A percentile compares a stretch with the other conserved stretches of the same genome.
phyloP scores from a whole-genome alignment of 2,888 invertebrate genomes.

The Eulithis testata region DNA sequence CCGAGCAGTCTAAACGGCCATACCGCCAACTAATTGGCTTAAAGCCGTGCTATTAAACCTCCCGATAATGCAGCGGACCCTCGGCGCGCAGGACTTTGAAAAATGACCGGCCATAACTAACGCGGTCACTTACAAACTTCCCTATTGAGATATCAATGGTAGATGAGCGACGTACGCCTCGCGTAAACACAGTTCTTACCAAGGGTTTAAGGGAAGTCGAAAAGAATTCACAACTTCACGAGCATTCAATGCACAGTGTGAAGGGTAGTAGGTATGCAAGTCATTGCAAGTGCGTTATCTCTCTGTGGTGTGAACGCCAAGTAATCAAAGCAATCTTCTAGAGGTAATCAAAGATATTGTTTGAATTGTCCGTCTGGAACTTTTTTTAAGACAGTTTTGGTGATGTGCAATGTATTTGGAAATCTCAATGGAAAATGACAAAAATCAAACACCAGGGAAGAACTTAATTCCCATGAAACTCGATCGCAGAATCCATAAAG shows the following conservation, averaged over 20 bases:
- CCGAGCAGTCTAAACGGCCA: slow-evolving; percentile 38
- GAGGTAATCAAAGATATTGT: background rate
- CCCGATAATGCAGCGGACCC: slow-evolving; percentile 63
- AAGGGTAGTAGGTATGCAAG: background rate
- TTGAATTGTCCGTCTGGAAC: too few species aligned
- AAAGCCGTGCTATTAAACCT: slow-evolving; percentile 70
- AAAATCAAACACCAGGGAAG: background rate
- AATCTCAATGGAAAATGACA: too few species aligned
- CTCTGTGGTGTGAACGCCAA: background rate
- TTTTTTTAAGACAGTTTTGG: too few species aligned
- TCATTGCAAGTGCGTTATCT: background rate
- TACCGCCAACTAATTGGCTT: slow-evolving; percentile 71
- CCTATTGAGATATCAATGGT: slow-evolving; percentile 83
- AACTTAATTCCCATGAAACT: slow-evolving; percentile 40
- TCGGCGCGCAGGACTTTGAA: slow-evolving; percentile 72
- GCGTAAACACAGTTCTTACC: slow-evolving; percentile 66
- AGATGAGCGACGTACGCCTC: slow-evolving; percentile 73
- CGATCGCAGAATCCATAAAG: slow-evolving; percentile 50
- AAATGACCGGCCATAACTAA: slow-evolving; percentile 77
- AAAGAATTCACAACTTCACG: slow-evolving; percentile 3
- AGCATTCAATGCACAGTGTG: background rate
- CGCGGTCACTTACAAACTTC: slow-evolving; percentile 81
- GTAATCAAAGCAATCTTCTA: too few species aligned
- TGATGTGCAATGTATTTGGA: too few species aligned
- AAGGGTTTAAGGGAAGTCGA: slow-evolving; percentile 22